Conservation (phyloP, 2,888 invertebrate species). For the Philaethria dido region DNA sequence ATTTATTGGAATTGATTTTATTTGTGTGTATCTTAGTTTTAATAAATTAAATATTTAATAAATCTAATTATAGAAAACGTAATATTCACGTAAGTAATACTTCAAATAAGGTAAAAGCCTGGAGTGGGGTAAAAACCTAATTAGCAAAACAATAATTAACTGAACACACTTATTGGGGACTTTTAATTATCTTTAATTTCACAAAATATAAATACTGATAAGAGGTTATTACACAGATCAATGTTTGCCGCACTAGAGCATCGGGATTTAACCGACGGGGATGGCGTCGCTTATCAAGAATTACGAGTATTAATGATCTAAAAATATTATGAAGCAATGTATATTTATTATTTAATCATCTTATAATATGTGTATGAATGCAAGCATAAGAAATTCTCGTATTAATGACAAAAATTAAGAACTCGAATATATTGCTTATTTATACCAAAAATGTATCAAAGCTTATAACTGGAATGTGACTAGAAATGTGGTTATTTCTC, state of each 20-base stretch:
- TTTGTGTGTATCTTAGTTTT: no score
- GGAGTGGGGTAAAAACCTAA: neutral
- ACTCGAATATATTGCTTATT: no score
- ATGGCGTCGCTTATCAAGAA: neutral
- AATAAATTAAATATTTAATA: no score
- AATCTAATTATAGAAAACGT: no score
- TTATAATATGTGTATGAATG: neutral
- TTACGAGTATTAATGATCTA: neutral
- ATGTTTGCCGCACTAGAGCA: neutral
- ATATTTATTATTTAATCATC: neutral
- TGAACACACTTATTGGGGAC: neutral
- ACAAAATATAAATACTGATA: neutral
- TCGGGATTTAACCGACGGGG: conserved; percentile 2
- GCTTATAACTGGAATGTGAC: no score
- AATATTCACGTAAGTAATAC: no score
- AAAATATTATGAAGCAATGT: neutral
- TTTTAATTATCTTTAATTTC: neutral
- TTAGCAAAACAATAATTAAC: neutral
- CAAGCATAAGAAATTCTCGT: no score
- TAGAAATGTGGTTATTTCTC: no score
- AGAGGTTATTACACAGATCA: neutral
- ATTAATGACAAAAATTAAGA: no score
- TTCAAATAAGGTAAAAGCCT: neutral
- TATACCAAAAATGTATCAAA: no score
- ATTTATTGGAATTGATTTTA: no score